Evolutionary conservation across 2,888 invertebrate genomes (phyloP).

Genomic region (Automeris io): DNA sequence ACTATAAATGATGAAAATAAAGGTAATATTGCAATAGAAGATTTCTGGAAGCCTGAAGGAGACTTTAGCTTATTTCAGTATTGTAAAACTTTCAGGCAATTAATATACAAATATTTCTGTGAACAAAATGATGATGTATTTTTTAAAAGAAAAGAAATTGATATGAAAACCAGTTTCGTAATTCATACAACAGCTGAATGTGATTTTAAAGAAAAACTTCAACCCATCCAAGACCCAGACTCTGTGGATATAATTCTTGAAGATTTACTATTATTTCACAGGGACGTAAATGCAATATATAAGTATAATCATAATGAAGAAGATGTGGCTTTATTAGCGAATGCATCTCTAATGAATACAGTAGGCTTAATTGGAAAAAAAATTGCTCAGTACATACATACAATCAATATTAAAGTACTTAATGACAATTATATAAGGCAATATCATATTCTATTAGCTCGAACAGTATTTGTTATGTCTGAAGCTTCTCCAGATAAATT

Average conservation of each 20-base stretch:
- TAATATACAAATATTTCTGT: too few species aligned
- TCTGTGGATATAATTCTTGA: conserved; percentile 7
- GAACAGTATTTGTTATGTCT: conserved; percentile 5
- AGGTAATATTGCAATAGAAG: conserved; percentile 14
- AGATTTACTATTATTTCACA: conserved; percentile 13
- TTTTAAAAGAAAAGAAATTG: conserved; percentile 10
- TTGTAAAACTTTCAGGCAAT: too few species aligned
- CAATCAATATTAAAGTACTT: conserved; percentile 13
- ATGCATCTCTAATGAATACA: conserved; percentile 11
- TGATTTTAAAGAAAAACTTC: conserved; percentile 1
- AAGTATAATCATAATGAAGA: conserved; percentile 14
- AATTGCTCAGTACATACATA: conserved; percentile 13
- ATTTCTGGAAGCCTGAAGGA: conserved; percentile 12
- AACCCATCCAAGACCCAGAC: not conserved
- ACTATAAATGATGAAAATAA: conserved; percentile 13
- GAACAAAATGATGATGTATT: too few species aligned
- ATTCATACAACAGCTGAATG: conserved; percentile 17
- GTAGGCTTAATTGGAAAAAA: conserved; percentile 13
- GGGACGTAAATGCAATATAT: conserved; percentile 11
- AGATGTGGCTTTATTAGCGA: conserved; percentile 12
- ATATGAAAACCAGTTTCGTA: conserved; percentile 14
- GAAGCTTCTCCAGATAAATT: not conserved
- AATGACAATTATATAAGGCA: conserved; percentile 15
- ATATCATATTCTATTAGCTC: conserved; percentile 15
- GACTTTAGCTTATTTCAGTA: conserved; percentile 17